Evolutionary conservation across 2,113 vertebrate species (phyloP), one percentile per base, ranked within the genome.

Genomic region (Haemorhous mexicanus): DNA sequence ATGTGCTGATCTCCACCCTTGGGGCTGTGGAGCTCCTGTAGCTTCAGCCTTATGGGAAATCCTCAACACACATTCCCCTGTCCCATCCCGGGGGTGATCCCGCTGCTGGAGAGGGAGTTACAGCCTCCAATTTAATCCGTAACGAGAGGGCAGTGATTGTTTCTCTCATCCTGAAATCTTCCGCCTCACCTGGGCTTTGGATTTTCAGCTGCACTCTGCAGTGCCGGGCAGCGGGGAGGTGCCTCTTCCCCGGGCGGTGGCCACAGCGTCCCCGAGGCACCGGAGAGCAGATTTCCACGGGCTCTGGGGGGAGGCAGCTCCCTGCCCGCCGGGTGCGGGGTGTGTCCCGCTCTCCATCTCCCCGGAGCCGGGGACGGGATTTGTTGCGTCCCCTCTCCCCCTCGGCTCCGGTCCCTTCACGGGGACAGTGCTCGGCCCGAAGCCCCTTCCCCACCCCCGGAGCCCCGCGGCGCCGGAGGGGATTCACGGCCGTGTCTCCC

Each of bases 401-500:
- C 6, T 2, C 1, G 1, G 27, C 41, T 70, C 56, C 5, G 49
- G 7, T 35, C 1, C 3, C 63, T 2, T 1, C 5, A 0, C 1
- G 46, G 79, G 76, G 28, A 7, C 0, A 3, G 13, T 2, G 53
- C 63, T 63, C 0, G 1, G 39, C 12, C 46, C 9, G 0, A 16
- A 79, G 47, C 33, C 33, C 44, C 72, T 32, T 90, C 53, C 72
- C 72, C 33, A 3, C 24, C 50, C 39, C 7, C 2, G 39, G 18
- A 13, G 7, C 50, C 53, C 55, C 32, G 3, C 32, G 3, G 67
- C 8, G 1, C 33, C 3, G 3, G 32, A 8, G 43, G 52, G 15
- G 2, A 7, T 8, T 92, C 53, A 89, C 32, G 9, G 39, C 13
- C 39, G 18, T 11, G 77, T 61, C 23, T 80, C 47, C 83, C 58